Base-by-base conservation (phyloP, 2,113 vertebrate genomes). In the Leucopsar rothschildi region DNA sequence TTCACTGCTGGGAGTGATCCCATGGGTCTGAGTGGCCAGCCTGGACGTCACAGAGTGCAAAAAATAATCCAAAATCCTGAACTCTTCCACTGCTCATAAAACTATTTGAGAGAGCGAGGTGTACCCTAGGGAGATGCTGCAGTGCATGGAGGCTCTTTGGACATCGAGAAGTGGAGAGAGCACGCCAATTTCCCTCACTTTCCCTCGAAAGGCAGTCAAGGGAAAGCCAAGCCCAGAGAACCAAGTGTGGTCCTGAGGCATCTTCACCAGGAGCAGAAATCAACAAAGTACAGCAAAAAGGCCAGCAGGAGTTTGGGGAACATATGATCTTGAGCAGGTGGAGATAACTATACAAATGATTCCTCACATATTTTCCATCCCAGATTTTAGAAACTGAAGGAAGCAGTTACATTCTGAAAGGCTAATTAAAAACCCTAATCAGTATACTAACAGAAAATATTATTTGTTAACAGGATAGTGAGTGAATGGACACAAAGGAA, bases 41-140 rank as follows among this genome's bases (percentile, higher is more conserved):
- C 75, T 72, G 45, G 66, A 79, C 53, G 15, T 15, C 84, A 87
- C 33, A 47, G 50, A 56, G 28, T 2, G 10, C 39, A 77, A 90
- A 27, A 69, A 80, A 77, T 59, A 64, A 21, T 44, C 42, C 5
- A 13, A 72, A 65, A 88, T 40, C 47, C 33, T 23, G 39, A n/a
- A 39, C 5, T 22, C 33, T 61, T 66, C 44, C 44, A 61, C n/a
- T 60, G 27, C 60, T 63, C 7, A 9, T 45, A 80, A 42, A 82
- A 37, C 24, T 20, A 13, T 44, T 45, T 10, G 31, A 76, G 55
- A 71, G 16, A 82, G 52, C 0, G 7, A 31, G 33, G 63, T 70
- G 39, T 17, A 15, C 0, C 1, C 21, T n/a, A 71, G 25, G 44
- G 59, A 93, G 37, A 39, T 0, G 0, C 0, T 52, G 18, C 20